A percentile compares a stretch with the other conserved stretches of the same genome.
Conservation (phyloP, 2,113 vertebrate species). For the Cyprinus carpio region DNA sequence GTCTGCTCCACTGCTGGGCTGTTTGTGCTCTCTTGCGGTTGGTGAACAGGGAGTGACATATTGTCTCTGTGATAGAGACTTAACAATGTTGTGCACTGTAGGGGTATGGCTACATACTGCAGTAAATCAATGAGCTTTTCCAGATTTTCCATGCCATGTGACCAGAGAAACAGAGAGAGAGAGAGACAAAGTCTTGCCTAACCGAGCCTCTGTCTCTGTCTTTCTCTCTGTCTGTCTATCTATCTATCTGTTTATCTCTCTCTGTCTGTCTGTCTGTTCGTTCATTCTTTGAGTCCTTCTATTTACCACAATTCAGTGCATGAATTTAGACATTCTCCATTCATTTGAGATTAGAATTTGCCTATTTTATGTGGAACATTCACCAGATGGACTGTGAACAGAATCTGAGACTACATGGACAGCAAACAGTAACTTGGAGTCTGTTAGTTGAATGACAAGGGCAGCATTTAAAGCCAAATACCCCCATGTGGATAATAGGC, state of each 20-base stretch:
- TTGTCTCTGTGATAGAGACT: constrained; percentile 20
- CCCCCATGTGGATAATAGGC: constrained; percentile 13
- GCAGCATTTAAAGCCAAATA: background rate
- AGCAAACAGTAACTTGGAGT: background rate
- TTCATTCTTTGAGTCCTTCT: too few species aligned
- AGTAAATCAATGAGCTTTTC: constrained; percentile 1
- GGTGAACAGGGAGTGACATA: constrained; percentile 23
- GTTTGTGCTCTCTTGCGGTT: constrained; percentile 2
- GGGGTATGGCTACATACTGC: constrained; percentile 2
- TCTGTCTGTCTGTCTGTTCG: too few species aligned
- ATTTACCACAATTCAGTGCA: background rate
- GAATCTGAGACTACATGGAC: background rate
- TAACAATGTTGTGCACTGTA: background rate
- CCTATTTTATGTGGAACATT: background rate
- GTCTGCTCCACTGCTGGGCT: background rate
- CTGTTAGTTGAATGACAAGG: background rate
- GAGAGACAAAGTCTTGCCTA: background rate
- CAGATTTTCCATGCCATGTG: background rate
- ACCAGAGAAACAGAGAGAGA: background rate
- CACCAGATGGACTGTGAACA: background rate
- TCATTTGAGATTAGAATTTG: background rate
- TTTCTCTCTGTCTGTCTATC: background rate
- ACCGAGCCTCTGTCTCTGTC: too few species aligned
- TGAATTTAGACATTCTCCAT: background rate
- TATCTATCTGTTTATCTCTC: background rate